Conservation (phyloP, 2,888 invertebrate genomes). For the Osmoderma eremita region DNA sequence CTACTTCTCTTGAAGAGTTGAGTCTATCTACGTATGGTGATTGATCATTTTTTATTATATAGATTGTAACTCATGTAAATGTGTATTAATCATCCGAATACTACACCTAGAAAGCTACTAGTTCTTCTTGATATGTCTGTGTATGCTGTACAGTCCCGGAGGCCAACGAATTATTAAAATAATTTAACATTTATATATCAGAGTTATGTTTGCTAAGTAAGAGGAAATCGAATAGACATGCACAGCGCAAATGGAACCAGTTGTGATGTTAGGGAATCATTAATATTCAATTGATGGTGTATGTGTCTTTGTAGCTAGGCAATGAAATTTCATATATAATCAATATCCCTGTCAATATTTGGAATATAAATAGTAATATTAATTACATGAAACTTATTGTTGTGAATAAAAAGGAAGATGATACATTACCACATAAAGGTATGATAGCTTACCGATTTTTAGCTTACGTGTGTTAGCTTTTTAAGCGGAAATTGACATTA, state of each 20-base stretch:
- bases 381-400: neutral
- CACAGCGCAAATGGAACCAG: slow-evolving; percentile 28
- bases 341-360: slow-evolving; percentile 25
- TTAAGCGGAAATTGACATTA: too few species aligned
- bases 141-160: slow-evolving; percentile 15
- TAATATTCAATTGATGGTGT: slow-evolving; percentile 47
- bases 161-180: slow-evolving; percentile 26
- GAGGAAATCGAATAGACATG: slow-evolving; percentile 19
- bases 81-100: slow-evolving; percentile 34
- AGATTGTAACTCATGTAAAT: slow-evolving; percentile 36
- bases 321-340: slow-evolving; percentile 10
- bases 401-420: too few species aligned
- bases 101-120: slow-evolving; percentile 34
- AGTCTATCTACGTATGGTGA: slow-evolving; percentile 28
- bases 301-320: slow-evolving; percentile 39
- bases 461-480: too few species aligned
- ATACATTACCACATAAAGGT: too few species aligned
- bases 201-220: slow-evolving; percentile 18
- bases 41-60: slow-evolving; percentile 37
- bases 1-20: slow-evolving; percentile 14
- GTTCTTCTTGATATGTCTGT: slow-evolving; percentile 30
- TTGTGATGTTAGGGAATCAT: slow-evolving; percentile 34
- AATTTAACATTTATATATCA: slow-evolving; percentile 23
- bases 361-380: neutral
- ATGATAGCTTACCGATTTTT: too few species aligned